Base-by-base conservation (phyloP, 2,888 invertebrate species). In the Cosmorhoe ocellata region DNA sequence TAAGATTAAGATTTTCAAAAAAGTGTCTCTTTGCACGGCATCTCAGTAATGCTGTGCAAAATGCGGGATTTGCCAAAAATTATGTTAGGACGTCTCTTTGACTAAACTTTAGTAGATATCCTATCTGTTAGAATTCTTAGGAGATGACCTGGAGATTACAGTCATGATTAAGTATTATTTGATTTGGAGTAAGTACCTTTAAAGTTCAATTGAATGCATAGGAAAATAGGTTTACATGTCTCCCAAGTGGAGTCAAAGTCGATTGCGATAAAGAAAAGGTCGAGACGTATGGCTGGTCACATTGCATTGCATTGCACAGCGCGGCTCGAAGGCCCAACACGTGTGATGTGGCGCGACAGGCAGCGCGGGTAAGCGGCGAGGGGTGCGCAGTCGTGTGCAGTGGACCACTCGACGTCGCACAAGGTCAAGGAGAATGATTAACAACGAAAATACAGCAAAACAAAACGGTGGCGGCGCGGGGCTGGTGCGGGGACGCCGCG, bases 351-450 rank as follows among this genome's bases (percentile, higher is more conserved):
- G 74, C 71, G 78, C 78, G 79, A 73, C 77, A 77, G 79, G 79
- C 79, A 74, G 66, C 74, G 80, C 81, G 82, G 77, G 79, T 65
- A 79, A 76, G 71, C 64, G 64, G 83, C 67, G 83, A 78, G 86
- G 87, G 86, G 86, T 83, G 83, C 79, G 79, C 84, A 84, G 79
- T 86, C 85, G 84, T 87, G 88, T 88, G 86, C 86, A 89, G 88
- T 87, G 87, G 90, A 87, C 89, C 89, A 90, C 88, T 89, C 84
- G 77, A 79, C 89, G 84, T 84, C 87, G 90, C 86, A 86, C 88
- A 88, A 89, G 88, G 90, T 90, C 89, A 89, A 90, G 90, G 91
- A 90, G 91, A 90, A 91, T 91, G 90, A 91, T 91, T 91, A 91
- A 89, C 88, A 87, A 87, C 87, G 86, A 90, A 90, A 89, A 88